Conservation (phyloP, 2,888 invertebrate species). For the Cryptocephalus primarius region DNA sequence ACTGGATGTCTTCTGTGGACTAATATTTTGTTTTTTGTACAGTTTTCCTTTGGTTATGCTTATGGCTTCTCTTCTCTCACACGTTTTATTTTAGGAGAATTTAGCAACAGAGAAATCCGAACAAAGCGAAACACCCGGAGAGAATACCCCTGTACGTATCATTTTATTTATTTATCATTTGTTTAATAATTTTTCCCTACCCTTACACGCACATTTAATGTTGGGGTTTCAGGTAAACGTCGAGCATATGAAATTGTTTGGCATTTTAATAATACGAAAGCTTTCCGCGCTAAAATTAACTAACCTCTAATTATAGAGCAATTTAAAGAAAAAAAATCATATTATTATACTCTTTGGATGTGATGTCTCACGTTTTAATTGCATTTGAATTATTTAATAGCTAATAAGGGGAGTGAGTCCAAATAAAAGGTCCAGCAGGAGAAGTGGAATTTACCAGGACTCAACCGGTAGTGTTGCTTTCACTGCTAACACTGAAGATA, state of each 20-base stretch:
- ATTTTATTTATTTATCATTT: conserved; percentile 19
- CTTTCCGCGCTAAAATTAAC: too few relatives aligned
- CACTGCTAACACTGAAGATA: conserved; percentile 31
- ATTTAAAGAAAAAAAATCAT: too few relatives aligned
- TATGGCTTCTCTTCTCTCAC: not conserved
- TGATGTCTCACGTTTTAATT: too few relatives aligned
- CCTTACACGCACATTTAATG: too few relatives aligned
- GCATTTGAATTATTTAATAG: conserved; percentile 28
- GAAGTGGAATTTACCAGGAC: conserved; percentile 28
- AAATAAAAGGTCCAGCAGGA: conserved; percentile 32
- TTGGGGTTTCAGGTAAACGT: too few relatives aligned
- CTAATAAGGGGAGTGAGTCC: conserved; percentile 50
- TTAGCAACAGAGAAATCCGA: conserved; percentile 14
- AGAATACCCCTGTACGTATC: conserved; percentile 64
- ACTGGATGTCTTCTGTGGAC: too few relatives aligned
- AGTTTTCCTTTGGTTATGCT: not conserved
- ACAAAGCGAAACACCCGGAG: conserved; percentile 43
- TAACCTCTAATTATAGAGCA: too few relatives aligned
- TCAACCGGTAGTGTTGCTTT: conserved; percentile 35
- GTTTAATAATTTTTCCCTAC: conserved; percentile 3
- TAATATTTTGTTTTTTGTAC: not conserved
- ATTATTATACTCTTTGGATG: too few relatives aligned
- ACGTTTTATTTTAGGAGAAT: conserved; percentile 16
- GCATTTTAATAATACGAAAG: too few relatives aligned
- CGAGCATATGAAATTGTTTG: too few relatives aligned